Percentiles rank a stretch among this genome's conserved stretches.
Conservation (phyloP, 2,797 vertebrate species). For the Novumbra hubbsi region DNA sequence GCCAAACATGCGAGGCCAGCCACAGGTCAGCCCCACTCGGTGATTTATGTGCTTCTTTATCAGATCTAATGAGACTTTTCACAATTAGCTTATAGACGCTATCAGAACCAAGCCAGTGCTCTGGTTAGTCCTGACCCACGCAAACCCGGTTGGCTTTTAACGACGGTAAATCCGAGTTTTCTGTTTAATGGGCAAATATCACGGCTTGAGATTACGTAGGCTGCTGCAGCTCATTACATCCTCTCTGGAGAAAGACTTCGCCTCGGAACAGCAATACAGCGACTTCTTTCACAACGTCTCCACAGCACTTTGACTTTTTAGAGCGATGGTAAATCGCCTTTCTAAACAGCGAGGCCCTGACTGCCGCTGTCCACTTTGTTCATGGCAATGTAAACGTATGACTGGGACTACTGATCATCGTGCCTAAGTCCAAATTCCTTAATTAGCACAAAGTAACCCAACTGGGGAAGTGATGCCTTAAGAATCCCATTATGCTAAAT, state of each 20-base stretch:
- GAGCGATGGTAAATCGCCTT: conserved; percentile 52
- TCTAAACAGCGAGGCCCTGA: conserved; percentile 43
- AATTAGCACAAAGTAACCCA: not conserved
- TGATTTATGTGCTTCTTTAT: conserved; percentile 79
- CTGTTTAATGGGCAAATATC: conserved; percentile 70
- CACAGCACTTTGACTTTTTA: conserved; percentile 52
- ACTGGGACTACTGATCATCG: not conserved
- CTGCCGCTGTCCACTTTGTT: conserved; percentile 44
- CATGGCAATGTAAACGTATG: conserved; percentile 5
- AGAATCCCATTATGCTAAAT: not conserved
- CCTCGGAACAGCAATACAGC: conserved; percentile 41
- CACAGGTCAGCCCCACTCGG: conserved; percentile 59
- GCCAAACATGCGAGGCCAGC: conserved; percentile 61
- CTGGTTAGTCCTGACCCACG: conserved; percentile 62
- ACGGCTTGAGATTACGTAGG: conserved; percentile 30
- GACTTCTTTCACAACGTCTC: conserved; percentile 22
- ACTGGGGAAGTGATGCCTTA: not conserved
- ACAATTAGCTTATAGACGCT: conserved; percentile 71
- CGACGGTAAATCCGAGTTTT: conserved; percentile 44
- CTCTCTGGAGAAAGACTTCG: conserved; percentile 53
- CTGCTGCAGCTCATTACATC: conserved; percentile 58
- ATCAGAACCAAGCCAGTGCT: conserved; percentile 46
- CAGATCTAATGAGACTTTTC: conserved; percentile 72
- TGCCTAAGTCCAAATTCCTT: not conserved
- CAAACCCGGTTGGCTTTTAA: conserved; percentile 67